Evolutionary conservation across 2,797 vertebrate species (phyloP).

Genomic region (Poeciliopsis infans): DNA sequence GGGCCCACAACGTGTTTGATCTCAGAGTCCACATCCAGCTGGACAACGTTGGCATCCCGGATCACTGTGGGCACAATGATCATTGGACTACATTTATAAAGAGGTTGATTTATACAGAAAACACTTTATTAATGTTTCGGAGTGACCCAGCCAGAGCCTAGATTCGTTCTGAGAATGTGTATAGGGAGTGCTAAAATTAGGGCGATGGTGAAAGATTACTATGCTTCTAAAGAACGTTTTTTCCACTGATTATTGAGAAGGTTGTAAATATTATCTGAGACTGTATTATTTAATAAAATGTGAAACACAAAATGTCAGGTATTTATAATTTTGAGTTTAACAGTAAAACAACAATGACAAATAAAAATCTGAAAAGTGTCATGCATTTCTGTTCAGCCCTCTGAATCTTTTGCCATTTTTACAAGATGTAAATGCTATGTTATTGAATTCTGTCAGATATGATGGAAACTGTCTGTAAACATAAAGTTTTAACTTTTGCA

Average conservation of each 20-base stretch:
- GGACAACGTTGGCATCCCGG: slow-evolving; percentile 87
- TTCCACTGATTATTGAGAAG: background rate
- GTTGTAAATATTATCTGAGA: background rate
- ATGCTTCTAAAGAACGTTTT: background rate
- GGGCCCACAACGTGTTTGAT: slow-evolving; percentile 89
- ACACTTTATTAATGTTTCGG: background rate
- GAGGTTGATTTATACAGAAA: background rate
- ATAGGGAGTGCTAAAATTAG: background rate
- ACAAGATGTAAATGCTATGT: background rate
- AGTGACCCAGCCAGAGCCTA: background rate
- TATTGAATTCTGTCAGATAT: background rate
- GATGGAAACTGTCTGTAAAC: background rate
- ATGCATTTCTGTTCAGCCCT: background rate
- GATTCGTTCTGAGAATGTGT: background rate
- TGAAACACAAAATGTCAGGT: background rate
- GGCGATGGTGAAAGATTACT: background rate
- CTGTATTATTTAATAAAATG: background rate
- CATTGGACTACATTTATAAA: background rate
- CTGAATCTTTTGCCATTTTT: background rate
- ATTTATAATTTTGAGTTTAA: background rate
- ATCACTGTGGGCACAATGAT: slow-evolving; percentile 82
- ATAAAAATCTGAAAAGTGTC: background rate
- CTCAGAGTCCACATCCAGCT: slow-evolving; percentile 92
- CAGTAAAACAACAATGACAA: background rate
- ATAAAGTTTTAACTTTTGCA: background rate